A percentile compares a stretch with the other conserved stretches of the same genome.
These are phyloP conservation scores for Amblyornis subalaris DNA, from an alignment of 2,113 vertebrate genomes.

Conservation along the genomic window DNA sequence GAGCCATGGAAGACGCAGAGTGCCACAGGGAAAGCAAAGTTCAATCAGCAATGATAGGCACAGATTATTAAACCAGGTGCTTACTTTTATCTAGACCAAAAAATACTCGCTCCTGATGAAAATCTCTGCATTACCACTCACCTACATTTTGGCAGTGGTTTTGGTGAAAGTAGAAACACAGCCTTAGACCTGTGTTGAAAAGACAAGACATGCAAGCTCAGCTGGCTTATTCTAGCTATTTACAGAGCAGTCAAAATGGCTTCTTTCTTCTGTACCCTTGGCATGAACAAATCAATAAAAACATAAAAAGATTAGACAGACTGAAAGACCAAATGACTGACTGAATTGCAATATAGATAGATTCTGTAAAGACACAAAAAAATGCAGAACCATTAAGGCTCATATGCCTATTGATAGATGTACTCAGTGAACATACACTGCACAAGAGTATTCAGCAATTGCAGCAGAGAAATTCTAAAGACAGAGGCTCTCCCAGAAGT, in stretches of 20 bases:
- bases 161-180: constrained; percentile 5
- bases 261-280: not conserved
- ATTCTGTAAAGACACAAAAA: constrained; percentile 21
- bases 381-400: not conserved
- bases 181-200: constrained; percentile 3
- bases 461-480: not conserved
- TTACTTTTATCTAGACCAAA: not conserved
- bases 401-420: not conserved
- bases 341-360: not conserved
- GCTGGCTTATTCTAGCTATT: constrained; percentile 29
- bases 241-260: constrained; percentile 37
- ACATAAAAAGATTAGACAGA: constrained; percentile 49
- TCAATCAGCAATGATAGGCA: not conserved
- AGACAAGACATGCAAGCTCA: not conserved
- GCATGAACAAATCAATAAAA: constrained; percentile 54
- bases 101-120: not conserved
- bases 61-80: not conserved
- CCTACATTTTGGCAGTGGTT: not conserved
- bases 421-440: not conserved
- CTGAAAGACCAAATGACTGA: constrained; percentile 42
- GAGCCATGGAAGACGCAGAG: not conserved
- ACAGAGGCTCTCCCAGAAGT: not conserved
- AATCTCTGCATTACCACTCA: not conserved
- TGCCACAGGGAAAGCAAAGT: not conserved
- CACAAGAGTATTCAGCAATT: not conserved